Base-by-base conservation (phyloP, 2,113 vertebrate genomes). In the Lepus europaeus region DNA sequence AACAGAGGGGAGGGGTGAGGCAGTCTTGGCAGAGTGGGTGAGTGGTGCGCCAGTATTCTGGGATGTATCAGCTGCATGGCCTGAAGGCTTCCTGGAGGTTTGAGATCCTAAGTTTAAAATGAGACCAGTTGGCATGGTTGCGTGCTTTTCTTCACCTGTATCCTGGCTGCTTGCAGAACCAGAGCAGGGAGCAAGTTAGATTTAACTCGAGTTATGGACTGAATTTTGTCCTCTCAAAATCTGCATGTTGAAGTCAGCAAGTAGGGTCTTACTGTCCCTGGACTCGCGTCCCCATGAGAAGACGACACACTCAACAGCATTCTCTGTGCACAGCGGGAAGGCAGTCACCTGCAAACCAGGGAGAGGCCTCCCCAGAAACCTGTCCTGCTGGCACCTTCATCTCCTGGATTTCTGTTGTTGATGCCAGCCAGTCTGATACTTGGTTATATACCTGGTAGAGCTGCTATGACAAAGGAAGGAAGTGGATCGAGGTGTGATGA, bases 41-140 rank as follows among this genome's bases (percentile, higher is more conserved):
- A 63, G 51, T 4, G 0, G 39, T 53, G 61, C 31, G 56, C 20
- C 25, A 22, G 1, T 25, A 64, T n/a, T 49, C 19, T 11, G 31
- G 22, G 29, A 45, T 14, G 45, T 61, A 7, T 39, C 76, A 61
- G 45, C 13, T 8, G 10, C 9, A 63, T 59, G 22, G 49, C 11
- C 31, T 36, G n/a, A 36, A 63, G 31, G 59, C 73, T 79, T 20
- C 17, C n/a, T 49, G 14, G 13, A 87, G 36, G 53, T 66, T 29
- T 78, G 68, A 80, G 25, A 87, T 23, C 19, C 36, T 66, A n/a
- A 68, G 51, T 80, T 74, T 70, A 86, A 94, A 81, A 51, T 63
- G 68, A 86, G 31, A 69, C 36, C 31, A 89, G 27, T 33, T 27
- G 33, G 27, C 17, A 23, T 2, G 27, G 69, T 77, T 70, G n/a